A percentile compares a stretch with the other conserved stretches of the same genome.
Conservation (phyloP, 1,140 invertebrate genomes). For the Sweltsa coloradensis region DNA sequence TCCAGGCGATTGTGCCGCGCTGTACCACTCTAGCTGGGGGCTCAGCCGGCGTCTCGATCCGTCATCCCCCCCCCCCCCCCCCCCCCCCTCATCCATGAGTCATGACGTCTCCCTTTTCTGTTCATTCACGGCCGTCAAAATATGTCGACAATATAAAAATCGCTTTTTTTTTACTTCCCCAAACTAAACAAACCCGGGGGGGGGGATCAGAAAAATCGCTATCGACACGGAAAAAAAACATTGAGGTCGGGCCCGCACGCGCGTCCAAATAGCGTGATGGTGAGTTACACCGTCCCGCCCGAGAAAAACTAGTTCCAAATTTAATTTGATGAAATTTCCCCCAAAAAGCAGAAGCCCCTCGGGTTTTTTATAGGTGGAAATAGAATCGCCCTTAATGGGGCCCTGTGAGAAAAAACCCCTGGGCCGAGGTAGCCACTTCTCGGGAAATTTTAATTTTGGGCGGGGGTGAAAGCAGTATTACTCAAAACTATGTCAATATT, state of each 20-base stretch:
- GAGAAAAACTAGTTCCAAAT: slow-evolving; percentile 8
- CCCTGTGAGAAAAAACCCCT: slow-evolving; percentile 1
- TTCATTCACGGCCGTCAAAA: too few relatives aligned
- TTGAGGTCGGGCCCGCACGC: not conserved
- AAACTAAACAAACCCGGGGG: slow-evolving; percentile 8
- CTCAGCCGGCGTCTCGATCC: too few relatives aligned
- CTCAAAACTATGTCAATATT: slow-evolving; percentile 6
- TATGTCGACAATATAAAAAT: too few relatives aligned
- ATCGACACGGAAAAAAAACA: slow-evolving; percentile 9
- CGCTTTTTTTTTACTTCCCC: too few relatives aligned
- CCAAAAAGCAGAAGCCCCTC: not conserved
- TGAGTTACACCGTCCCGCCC: slow-evolving; percentile 9
- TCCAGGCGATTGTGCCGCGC: too few relatives aligned
- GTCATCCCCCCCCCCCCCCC: too few relatives aligned
- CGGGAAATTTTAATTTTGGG: slow-evolving; percentile 7
- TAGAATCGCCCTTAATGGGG: slow-evolving; percentile 8
- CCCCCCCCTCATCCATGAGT: too few relatives aligned
- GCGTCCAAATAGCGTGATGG: slow-evolving; percentile 3
- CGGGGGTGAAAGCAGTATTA: slow-evolving; percentile 4
- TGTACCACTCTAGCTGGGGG: too few relatives aligned
- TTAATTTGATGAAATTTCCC: slow-evolving; percentile 10
- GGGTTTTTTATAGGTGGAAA: slow-evolving; percentile 9
- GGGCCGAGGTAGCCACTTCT: slow-evolving; percentile 6
- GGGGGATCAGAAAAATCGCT: slow-evolving; percentile 3
- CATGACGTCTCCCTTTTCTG: too few relatives aligned